phyloP scores from a whole-genome alignment of 2,888 invertebrate species.

The Sipha maydis region DNA sequence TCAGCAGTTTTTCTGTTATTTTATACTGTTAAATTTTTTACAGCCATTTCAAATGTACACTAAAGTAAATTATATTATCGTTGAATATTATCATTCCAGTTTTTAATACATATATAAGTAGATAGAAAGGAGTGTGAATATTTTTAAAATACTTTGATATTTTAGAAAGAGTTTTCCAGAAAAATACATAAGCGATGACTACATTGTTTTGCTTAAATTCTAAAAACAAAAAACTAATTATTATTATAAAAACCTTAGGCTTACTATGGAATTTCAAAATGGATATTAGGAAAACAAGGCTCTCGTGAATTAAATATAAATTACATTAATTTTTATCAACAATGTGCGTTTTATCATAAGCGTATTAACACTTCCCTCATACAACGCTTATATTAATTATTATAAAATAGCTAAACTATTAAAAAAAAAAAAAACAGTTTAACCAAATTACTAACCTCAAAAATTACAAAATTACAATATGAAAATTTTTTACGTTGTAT shows the following conservation, averaged over 20 bases:
- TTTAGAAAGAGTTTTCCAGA: neutral
- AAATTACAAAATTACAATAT: neutral
- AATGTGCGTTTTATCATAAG: slow-evolving; percentile 22
- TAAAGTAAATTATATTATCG: too few species aligned
- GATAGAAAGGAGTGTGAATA: too few species aligned
- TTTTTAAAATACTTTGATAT: neutral
- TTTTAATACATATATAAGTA: too few species aligned
- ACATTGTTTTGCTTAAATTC: neutral
- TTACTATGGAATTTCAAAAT: slow-evolving; percentile 15
- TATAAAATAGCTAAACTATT: neutral
- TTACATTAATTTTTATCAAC: slow-evolving; percentile 28
- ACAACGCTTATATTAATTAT: slow-evolving; percentile 20
- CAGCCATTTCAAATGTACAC: too few species aligned
- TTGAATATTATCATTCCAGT: too few species aligned
- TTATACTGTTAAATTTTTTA: too few species aligned
- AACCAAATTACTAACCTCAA: neutral
- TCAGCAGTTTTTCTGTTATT: too few species aligned
- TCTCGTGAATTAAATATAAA: neutral
- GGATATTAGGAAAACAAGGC: neutral
- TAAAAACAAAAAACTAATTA: neutral
- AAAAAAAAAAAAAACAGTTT: slow-evolving; percentile 13
- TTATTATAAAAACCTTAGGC: neutral
- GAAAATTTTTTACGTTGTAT: neutral
- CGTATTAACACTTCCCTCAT: neutral
- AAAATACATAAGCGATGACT: neutral